Conservation (phyloP, 2,888 invertebrate genomes). For the Leucophora obtusa region DNA sequence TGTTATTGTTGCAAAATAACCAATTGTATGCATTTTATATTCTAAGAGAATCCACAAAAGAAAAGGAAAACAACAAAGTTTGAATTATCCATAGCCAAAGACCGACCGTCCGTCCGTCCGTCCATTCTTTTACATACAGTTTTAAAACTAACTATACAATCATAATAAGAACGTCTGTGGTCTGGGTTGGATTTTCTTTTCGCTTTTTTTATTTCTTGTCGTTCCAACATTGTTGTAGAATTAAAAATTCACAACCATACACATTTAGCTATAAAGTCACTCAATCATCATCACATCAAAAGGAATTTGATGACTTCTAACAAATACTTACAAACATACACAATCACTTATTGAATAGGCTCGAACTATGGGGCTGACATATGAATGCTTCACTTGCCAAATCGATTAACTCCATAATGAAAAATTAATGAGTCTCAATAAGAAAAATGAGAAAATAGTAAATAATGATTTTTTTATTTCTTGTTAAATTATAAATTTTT, state of each 20-base stretch:
- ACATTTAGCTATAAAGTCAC: conserved; percentile 60
- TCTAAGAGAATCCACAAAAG: conserved; percentile 51
- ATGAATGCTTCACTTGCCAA: neutral
- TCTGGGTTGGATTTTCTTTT: conserved; percentile 34
- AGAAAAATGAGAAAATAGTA: too few species aligned
- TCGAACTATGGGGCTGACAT: neutral
- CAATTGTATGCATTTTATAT: conserved; percentile 20
- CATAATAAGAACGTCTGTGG: conserved; percentile 61
- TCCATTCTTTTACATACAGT: neutral
- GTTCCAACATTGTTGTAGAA: conserved; percentile 17
- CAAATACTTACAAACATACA: neutral
- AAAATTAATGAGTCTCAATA: too few species aligned
- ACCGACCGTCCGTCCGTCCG: too few species aligned
- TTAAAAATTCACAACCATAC: conserved; percentile 61
- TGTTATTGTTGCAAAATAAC: neutral
- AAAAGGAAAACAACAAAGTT: conserved; percentile 42
- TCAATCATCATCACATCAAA: conserved; percentile 62
- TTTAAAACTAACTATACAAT: conserved; percentile 10
- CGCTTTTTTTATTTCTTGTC: neutral
- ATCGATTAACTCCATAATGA: too few species aligned
- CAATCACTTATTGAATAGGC: neutral
- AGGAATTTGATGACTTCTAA: conserved; percentile 56
- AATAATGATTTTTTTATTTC: too few species aligned
- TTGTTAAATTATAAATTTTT: too few species aligned
- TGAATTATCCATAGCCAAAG: conserved; percentile 32